These are phyloP conservation scores for Manis pentadactyla DNA, from an alignment of 2,797 vertebrate genomes.

Conservation along the genomic window DNA sequence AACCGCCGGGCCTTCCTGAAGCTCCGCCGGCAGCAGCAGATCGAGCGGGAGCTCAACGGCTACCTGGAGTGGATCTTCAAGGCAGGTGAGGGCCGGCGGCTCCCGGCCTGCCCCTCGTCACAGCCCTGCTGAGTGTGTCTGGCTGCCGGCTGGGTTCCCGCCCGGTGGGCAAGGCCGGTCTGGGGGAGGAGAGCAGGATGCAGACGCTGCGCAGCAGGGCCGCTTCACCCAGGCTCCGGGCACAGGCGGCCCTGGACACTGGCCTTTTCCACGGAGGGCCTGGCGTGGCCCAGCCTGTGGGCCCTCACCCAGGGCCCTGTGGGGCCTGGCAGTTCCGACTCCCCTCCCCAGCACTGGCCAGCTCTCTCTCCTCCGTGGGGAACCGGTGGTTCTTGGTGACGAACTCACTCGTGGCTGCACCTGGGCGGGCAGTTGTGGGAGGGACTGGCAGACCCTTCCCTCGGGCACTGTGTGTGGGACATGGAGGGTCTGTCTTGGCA, in stretches of 20 bases:
- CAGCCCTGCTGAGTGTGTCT: background rate
- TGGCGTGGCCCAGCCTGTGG: background rate
- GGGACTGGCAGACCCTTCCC: background rate
- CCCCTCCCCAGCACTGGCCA: background rate
- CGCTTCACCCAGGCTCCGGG: rapidly evolving
- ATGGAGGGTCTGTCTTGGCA: background rate
- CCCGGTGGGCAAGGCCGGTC: too few relatives aligned
- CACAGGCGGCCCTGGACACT: background rate
- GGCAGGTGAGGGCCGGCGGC: slow-evolving; percentile 87
- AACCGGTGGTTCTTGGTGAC: too few relatives aligned
- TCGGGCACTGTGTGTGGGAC: background rate
- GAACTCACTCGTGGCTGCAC: too few relatives aligned
- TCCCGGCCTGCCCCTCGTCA: rapidly evolving
- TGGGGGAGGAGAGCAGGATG: too few relatives aligned
- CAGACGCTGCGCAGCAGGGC: too few relatives aligned
- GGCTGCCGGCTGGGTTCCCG: background rate
- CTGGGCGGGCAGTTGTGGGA: too few relatives aligned
- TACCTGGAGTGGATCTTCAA: slow-evolving; percentile 99
- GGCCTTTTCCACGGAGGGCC: background rate
- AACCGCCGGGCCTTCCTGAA: slow-evolving; percentile 97
- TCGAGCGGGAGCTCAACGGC: slow-evolving; percentile 96
- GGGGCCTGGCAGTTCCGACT: background rate
- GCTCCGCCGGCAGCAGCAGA: slow-evolving; percentile 97
- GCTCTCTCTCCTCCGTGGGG: background rate
- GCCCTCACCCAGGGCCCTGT: too few relatives aligned